Conservation (phyloP, 2,797 vertebrate species). For the Oreonectes daqikongensis region DNA sequence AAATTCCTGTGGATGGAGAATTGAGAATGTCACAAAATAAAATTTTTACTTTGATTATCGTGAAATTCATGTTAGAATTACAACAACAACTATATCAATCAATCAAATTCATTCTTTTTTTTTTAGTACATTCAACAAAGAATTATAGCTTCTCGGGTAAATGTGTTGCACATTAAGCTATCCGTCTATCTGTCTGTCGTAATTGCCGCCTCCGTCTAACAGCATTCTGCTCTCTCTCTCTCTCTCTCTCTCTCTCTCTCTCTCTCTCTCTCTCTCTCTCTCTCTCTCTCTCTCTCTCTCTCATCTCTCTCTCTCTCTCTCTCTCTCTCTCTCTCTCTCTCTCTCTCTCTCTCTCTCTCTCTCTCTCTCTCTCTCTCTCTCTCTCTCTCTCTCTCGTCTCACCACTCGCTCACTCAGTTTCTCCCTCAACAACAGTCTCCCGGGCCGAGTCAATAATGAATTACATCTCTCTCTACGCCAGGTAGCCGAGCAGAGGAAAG, state of each 20-base stretch:
- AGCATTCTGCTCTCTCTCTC: background rate
- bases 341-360: slow-evolving; percentile 1
- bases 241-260: background rate
- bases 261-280: slow-evolving; percentile 29
- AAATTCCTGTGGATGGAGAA: too few relatives aligned
- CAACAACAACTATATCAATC: too few relatives aligned
- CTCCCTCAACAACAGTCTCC: slow-evolving; percentile 54
- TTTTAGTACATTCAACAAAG: too few relatives aligned
- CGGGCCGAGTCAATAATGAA: slow-evolving; percentile 73
- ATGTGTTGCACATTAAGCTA: too few relatives aligned
- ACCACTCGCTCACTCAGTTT: slow-evolving; percentile 18
- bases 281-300: slow-evolving; percentile 23
- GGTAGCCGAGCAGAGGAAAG: slow-evolving; percentile 67
- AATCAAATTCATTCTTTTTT: too few relatives aligned
- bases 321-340: slow-evolving; percentile 36
- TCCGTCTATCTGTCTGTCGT: too few relatives aligned
- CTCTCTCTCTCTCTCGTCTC: background rate
- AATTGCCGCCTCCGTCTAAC: too few relatives aligned
- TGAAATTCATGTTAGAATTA: too few relatives aligned
- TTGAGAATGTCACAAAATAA: too few relatives aligned
- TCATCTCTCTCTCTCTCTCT: background rate
- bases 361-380: slow-evolving; percentile 35
- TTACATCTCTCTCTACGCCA: slow-evolving; percentile 71
- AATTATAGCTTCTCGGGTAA: too few relatives aligned
- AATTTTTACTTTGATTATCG: too few relatives aligned